Evolutionary conservation across 2,797 vertebrate genomes (phyloP).

Genomic region (Alca torda): DNA sequence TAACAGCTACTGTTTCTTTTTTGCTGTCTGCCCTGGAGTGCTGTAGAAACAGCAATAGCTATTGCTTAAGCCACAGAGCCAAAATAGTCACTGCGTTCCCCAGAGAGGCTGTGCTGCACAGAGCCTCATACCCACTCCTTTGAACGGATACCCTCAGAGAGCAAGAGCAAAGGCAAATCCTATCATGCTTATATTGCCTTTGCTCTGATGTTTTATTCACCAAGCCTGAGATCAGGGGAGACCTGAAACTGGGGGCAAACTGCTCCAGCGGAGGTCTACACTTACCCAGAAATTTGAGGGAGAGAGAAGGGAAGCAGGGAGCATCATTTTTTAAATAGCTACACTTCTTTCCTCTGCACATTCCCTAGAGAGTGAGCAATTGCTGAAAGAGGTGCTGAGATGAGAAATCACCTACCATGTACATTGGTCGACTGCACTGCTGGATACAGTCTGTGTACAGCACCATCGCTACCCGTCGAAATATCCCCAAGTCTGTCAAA

Average conservation of each 20-base stretch:
- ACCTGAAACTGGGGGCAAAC: background rate
- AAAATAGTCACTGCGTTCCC: background rate
- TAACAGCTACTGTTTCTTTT: background rate
- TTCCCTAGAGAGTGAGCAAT: background rate
- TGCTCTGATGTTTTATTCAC: background rate
- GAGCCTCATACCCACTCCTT: background rate
- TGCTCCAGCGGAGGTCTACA: background rate
- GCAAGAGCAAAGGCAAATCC: background rate
- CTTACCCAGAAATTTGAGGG: background rate
- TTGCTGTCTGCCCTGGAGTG: background rate
- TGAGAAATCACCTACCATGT: slow-evolving; percentile 72
- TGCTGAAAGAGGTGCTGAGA: background rate
- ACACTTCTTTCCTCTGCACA: background rate
- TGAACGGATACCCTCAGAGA: background rate
- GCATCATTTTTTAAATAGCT: background rate
- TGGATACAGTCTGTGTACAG: slow-evolving; percentile 79
- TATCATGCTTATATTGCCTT: background rate
- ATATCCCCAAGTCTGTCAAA: slow-evolving; percentile 76
- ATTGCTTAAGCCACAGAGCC: background rate
- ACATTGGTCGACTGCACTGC: slow-evolving; percentile 81
- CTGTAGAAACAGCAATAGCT: background rate
- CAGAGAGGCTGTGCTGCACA: background rate
- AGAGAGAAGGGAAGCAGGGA: background rate
- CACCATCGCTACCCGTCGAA: slow-evolving; percentile 75
- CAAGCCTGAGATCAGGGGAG: background rate